These are phyloP conservation scores for Melierax canorus DNA, from an alignment of 2,113 vertebrate genomes.

Conservation along the genomic window DNA sequence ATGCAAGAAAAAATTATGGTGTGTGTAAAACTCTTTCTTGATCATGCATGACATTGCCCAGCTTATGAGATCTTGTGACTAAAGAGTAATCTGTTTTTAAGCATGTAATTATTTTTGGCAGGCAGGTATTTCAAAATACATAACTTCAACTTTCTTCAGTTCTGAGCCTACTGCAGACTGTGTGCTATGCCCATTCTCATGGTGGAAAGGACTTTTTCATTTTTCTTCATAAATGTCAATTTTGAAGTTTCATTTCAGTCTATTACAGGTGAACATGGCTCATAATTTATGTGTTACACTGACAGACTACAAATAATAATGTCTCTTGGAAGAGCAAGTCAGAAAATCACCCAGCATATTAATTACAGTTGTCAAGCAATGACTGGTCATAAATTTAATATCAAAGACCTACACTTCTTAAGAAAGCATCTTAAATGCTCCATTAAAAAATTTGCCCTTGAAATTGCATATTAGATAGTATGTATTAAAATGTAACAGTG, in stretches of 20 bases:
- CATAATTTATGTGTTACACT: constrained; percentile 53
- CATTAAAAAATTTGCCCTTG: constrained; percentile 23
- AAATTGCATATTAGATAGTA: neutral
- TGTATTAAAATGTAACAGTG: neutral
- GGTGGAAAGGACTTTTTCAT: constrained; percentile 33
- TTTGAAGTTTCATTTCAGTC: constrained; percentile 59
- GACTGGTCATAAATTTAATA: constrained; percentile 49
- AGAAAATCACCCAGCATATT: constrained; percentile 38
- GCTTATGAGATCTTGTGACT: neutral
- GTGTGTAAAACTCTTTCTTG: constrained; percentile 3
- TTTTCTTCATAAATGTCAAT: constrained; percentile 69
- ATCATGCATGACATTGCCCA: neutral
- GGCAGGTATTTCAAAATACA: neutral
- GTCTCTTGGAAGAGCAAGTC: constrained; percentile 42
- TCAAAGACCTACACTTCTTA: constrained; percentile 27
- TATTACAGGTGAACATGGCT: constrained; percentile 36
- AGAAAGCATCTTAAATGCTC: constrained; percentile 22
- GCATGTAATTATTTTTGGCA: constrained; percentile 1
- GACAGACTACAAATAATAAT: constrained; percentile 51
- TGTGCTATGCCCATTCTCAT: neutral
- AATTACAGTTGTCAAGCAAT: constrained; percentile 49
- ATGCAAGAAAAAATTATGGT: neutral
- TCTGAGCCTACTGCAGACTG: neutral
- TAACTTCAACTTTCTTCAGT: neutral
- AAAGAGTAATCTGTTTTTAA: constrained; percentile 12